Evolutionary conservation across 2,113 vertebrate species (phyloP).

Genomic region (Melanerpes aurifrons): DNA sequence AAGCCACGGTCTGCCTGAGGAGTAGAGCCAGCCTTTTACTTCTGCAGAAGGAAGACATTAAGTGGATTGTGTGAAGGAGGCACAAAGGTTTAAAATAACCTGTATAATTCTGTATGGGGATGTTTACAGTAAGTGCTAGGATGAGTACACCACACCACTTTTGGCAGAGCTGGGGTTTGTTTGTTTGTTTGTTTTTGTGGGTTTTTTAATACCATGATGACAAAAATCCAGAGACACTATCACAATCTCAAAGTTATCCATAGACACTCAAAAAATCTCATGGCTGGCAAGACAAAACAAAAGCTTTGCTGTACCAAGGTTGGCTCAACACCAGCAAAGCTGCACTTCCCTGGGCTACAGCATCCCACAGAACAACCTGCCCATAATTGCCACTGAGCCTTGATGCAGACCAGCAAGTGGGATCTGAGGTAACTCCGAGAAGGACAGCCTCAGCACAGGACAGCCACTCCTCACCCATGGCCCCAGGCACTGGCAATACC

Average conservation of each 20-base stretch:
- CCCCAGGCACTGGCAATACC: fast-evolving
- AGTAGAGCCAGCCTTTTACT: neutral
- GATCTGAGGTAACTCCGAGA: neutral
- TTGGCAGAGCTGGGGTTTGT: neutral
- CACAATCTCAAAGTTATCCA: neutral
- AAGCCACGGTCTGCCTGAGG: neutral
- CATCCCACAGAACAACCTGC: neutral
- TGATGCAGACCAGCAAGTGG: neutral
- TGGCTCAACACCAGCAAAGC: neutral
- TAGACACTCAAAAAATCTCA: neutral
- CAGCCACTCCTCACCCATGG: neutral
- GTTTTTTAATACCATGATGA: neutral
- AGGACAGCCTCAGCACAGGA: neutral
- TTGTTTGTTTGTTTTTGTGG: no score
- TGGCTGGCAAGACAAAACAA: neutral
- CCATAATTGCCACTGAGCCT: neutral
- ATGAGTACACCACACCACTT: neutral
- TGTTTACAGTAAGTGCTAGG: neutral
- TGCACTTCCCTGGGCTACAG: neutral
- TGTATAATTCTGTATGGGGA: neutral
- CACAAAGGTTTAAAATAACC: neutral
- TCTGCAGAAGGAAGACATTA: neutral
- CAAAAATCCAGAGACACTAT: constrained; percentile 24
- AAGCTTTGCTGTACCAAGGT: constrained; percentile 1
- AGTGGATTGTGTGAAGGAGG: neutral